phyloP scores from a whole-genome alignment of 2,797 vertebrate species.

The Balearica regulorum region DNA sequence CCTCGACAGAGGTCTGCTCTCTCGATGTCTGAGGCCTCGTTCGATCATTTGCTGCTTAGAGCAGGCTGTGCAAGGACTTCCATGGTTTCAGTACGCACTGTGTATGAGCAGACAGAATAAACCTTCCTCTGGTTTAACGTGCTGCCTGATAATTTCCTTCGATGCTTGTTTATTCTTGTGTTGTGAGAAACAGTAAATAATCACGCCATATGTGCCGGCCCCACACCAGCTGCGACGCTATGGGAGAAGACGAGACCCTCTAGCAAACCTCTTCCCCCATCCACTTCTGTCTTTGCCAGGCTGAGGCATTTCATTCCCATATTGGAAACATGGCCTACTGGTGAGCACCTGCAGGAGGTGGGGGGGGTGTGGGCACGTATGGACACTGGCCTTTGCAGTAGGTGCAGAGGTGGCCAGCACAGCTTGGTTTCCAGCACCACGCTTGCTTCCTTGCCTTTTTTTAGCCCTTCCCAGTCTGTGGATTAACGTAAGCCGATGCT shows the following conservation, averaged over 20 bases:
- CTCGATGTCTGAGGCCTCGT: background rate
- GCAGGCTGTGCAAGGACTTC: background rate
- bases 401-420: background rate
- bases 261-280: background rate
- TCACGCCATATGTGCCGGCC: fast-evolving
- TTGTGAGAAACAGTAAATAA: background rate
- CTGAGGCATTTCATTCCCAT: background rate
- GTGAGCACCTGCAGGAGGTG: background rate
- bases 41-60: background rate
- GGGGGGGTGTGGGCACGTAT: fast-evolving
- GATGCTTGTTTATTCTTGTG: background rate
- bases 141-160: background rate
- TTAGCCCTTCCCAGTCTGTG: background rate
- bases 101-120: background rate
- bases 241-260: background rate
- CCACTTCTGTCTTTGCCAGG: background rate
- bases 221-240: background rate
- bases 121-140: background rate
- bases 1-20: fast-evolving
- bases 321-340: fast-evolving
- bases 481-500: fast-evolving
- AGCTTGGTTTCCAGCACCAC: background rate
- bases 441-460: background rate
- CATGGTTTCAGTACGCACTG: background rate
- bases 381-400: background rate